Evolutionary conservation across 2,113 vertebrate species (phyloP).

Genomic region (Sminthopsis crassicaudata): DNA sequence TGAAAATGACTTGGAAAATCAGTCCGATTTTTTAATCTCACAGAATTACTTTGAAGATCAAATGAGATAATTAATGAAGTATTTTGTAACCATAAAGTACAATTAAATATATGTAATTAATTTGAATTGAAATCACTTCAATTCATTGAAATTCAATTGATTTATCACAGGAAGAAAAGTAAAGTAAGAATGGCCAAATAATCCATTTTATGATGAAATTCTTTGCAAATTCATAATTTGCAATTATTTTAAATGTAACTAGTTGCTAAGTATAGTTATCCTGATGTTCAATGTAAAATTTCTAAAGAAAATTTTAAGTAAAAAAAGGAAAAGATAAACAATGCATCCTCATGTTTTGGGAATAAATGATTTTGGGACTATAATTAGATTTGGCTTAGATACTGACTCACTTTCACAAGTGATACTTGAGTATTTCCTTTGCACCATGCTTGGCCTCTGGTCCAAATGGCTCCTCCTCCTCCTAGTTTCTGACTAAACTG

Average conservation of each 20-base stretch:
- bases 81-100: background rate
- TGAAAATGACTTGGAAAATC: background rate
- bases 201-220: background rate
- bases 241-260: background rate
- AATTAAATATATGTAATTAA: background rate
- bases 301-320: background rate
- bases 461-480: conserved; percentile 11
- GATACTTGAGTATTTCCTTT: background rate
- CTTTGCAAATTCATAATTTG: background rate
- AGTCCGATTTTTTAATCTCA: background rate
- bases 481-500: background rate
- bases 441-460: background rate
- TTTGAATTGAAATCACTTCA: background rate
- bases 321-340: background rate
- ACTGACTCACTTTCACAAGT: background rate
- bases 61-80: background rate
- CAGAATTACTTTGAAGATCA: background rate
- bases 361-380: background rate
- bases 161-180: background rate
- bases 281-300: background rate
- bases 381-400: background rate
- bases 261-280: background rate
- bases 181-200: background rate
- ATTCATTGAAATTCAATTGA: background rate
- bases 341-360: background rate